Evolutionary conservation across 2,888 invertebrate genomes (phyloP).

Genomic region (Portevinia maculata): DNA sequence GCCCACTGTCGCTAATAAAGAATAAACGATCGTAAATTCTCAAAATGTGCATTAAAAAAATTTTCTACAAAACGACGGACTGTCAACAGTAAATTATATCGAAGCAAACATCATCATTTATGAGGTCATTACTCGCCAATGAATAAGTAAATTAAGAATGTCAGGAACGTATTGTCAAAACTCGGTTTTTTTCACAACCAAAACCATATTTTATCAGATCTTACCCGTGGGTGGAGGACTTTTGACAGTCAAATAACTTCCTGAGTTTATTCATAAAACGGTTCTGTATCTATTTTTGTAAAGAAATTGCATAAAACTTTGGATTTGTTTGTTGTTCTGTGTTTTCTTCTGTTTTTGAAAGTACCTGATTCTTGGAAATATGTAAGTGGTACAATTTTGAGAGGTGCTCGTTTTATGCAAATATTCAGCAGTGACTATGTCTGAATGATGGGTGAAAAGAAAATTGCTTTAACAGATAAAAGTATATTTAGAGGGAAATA

Average conservation of each 20-base stretch:
- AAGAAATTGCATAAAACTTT: conserved; percentile 7
- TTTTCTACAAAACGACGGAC: conserved; percentile 3
- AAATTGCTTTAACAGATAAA: conserved; percentile 7
- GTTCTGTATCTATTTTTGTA: conserved; percentile 36
- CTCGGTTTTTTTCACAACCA: not conserved
- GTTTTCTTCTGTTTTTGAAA: not conserved
- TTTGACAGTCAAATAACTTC: conserved; percentile 33
- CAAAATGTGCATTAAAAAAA: conserved; percentile 9
- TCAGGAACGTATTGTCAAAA: not conserved
- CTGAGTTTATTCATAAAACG: conserved; percentile 13
- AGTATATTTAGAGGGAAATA: conserved; percentile 12
- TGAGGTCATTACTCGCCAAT: not conserved
- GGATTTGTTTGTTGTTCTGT: conserved; percentile 1
- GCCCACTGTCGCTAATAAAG: conserved; percentile 24
- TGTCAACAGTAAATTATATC: conserved; percentile 26
- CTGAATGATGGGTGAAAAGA: not conserved
- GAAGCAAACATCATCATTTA: not conserved
- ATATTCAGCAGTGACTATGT: conserved; percentile 4
- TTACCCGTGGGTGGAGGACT: not conserved
- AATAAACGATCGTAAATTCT: conserved; percentile 34
- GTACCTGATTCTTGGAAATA: not conserved
- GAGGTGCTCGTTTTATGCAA: conserved; percentile 27
- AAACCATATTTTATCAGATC: not conserved
- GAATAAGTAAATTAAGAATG: not conserved
- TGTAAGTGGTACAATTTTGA: conserved; percentile 40